Conservation (phyloP, 1,140 invertebrate genomes). For the Drosophila kanapiae region DNA sequence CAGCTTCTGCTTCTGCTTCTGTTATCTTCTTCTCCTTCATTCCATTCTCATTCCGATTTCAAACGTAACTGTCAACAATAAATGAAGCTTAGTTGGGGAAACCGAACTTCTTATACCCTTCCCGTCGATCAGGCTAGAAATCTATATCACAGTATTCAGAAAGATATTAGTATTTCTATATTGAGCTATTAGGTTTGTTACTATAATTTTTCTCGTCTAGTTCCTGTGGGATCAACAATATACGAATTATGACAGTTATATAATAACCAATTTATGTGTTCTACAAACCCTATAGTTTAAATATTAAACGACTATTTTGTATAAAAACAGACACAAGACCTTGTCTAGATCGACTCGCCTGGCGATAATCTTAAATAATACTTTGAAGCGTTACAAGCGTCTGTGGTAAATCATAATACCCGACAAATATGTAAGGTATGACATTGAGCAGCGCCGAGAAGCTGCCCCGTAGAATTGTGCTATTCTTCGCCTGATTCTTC, state of each 20-base stretch:
- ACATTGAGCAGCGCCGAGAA: not conserved
- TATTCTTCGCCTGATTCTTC: slow-evolving; percentile 5
- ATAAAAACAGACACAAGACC: too few relatives aligned
- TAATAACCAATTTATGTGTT: too few relatives aligned
- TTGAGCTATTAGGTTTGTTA: not conserved
- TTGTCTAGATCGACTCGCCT: not conserved
- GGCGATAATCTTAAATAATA: not conserved
- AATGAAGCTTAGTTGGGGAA: not conserved
- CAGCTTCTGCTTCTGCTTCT: slow-evolving; percentile 48
- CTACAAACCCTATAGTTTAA: too few relatives aligned
- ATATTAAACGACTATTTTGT: too few relatives aligned
- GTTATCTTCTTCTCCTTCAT: slow-evolving; percentile 15
- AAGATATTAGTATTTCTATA: not conserved
- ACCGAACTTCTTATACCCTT: not conserved
- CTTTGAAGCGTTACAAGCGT: not conserved
- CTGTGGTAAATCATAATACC: not conserved
- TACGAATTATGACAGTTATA: too few relatives aligned
- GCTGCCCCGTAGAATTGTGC: slow-evolving; percentile 4
- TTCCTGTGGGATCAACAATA: too few relatives aligned
- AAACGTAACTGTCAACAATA: slow-evolving; percentile 50
- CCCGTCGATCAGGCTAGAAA: not conserved
- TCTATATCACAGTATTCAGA: too few relatives aligned
- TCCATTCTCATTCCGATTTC: slow-evolving; percentile 38
- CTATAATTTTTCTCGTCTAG: too few relatives aligned
- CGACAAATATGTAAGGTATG: not conserved